Evolutionary conservation across 2,113 vertebrate genomes (phyloP), one percentile per base, ranked within the genome.

Genomic region (Corynorhinus townsendii): DNA sequence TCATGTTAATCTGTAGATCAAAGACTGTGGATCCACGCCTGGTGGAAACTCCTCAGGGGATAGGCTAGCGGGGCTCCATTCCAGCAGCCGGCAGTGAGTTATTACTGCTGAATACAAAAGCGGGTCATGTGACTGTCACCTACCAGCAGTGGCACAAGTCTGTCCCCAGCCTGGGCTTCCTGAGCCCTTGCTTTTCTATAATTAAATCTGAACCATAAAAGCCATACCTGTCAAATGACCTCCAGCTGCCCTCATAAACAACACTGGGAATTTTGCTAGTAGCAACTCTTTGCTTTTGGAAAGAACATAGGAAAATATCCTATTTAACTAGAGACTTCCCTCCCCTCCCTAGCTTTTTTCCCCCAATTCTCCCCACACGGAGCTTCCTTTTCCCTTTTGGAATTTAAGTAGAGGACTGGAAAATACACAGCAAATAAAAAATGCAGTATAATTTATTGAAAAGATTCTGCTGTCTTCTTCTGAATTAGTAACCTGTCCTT

Each of bases 81-180:
- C 98, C 97, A 0, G 96, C 84, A 95, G 97, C 95, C 95, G 98
- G 98, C 99, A 98, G 98, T 99, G 99, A 99, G 97, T 99, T 99
- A 99, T 99, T 98, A 98, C 98, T 90, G 94, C 98, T 94, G 99
- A 99, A 99, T 99, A 99, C 99, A 99, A 99, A 98, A 99, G 99
- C 98, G 98, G 98, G 95, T 98, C 99, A 99, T 95, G 97, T 99
- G 99, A 98, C 97, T 97, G 91, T 98, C 98, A 98, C 97, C 97
- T 98, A 98, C 98, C 98, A 98, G 98, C 98, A 97, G 98, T 98
- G 96, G 96, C 96, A 97, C 12, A 45, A 94, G 96, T 90, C 98
- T 97, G 97, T 98, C 97, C 98, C 97, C 95, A 96, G 95, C 97
- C 97, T 97, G 91, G 96, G 97, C 95, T 98, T 99, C 98, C 98